Conservation (phyloP, 2,888 invertebrate species). For the Cephus pulcher region DNA sequence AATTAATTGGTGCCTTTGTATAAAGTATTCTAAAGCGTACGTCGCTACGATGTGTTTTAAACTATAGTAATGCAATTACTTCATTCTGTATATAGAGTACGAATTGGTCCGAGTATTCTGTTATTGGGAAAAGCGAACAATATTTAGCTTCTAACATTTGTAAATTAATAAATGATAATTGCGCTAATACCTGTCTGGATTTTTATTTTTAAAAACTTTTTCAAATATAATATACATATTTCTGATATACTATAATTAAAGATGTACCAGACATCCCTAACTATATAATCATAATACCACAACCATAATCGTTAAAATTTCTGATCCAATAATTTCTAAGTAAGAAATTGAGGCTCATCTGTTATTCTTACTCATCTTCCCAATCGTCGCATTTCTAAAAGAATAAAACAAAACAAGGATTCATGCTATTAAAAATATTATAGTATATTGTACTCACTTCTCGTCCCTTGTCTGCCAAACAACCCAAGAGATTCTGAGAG, state of each 20-base stretch:
- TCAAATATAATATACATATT: background rate
- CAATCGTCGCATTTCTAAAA: slow-evolving; percentile 79
- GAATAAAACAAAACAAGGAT: slow-evolving; percentile 6
- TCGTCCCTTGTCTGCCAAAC: slow-evolving; percentile 78
- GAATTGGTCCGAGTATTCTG: background rate
- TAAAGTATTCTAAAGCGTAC: slow-evolving; percentile 8
- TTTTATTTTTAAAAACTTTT: background rate
- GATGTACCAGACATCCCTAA: background rate
- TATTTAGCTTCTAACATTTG: slow-evolving; percentile 5
- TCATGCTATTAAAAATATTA: background rate
- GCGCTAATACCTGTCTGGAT: background rate
- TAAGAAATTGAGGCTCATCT: background rate
- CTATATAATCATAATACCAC: background rate
- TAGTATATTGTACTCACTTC: slow-evolving; percentile 53
- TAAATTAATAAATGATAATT: background rate
- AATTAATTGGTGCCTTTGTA: slow-evolving; percentile 14
- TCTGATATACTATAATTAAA: background rate
- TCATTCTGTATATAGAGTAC: background rate
- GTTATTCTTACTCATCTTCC: slow-evolving; percentile 66
- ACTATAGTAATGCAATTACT: background rate
- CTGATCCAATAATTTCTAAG: background rate
- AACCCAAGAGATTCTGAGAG: slow-evolving; percentile 74
- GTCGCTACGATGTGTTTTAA: background rate
- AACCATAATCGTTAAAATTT: background rate
- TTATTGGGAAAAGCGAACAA: background rate